A percentile compares a stretch with the other conserved stretches of the same genome.
Evolutionary conservation across 1,140 invertebrate species (phyloP).

Genomic region (Zaprionus tsacasi): DNA sequence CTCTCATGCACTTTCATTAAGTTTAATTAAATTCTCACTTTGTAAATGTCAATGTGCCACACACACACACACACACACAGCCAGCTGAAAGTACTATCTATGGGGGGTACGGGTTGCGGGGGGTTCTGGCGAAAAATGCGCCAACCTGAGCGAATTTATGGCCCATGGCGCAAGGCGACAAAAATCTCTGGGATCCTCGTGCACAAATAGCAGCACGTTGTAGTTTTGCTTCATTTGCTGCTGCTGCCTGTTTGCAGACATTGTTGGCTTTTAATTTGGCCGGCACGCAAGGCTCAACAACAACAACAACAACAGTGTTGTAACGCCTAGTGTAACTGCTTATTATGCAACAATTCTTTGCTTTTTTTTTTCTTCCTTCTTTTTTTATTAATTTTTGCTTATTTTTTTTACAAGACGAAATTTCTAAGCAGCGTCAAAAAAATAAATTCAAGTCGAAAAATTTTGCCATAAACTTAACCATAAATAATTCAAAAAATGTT

Average conservation of each 20-base stretch:
- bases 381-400: conserved; percentile 77
- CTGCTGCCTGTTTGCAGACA: conserved; percentile 63
- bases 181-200: conserved; percentile 63
- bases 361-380: no score
- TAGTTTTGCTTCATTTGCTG: conserved; percentile 74
- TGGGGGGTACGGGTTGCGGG: conserved; percentile 16
- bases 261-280: conserved; percentile 80
- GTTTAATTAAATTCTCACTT: conserved; percentile 81
- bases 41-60: conserved; percentile 75
- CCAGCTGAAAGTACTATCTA: conserved; percentile 46
- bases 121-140: conserved; percentile 46
- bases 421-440: conserved; percentile 47
- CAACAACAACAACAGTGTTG: conserved; percentile 30
- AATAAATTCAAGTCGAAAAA: conserved; percentile 79
- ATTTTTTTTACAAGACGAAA: conserved; percentile 68
- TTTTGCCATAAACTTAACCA: conserved; percentile 79
- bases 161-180: conserved; percentile 69
- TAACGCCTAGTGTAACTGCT: conserved; percentile 51
- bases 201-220: conserved; percentile 76
- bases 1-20: conserved; percentile 78
- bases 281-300: conserved; percentile 61
- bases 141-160: conserved; percentile 77
- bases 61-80: conserved; percentile 48
- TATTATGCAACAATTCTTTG: conserved; percentile 58
- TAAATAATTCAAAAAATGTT: conserved; percentile 79